Evolutionary conservation across 2,888 invertebrate species (phyloP), one percentile per base, ranked within the genome.

Genomic region (Carcina quercana): DNA sequence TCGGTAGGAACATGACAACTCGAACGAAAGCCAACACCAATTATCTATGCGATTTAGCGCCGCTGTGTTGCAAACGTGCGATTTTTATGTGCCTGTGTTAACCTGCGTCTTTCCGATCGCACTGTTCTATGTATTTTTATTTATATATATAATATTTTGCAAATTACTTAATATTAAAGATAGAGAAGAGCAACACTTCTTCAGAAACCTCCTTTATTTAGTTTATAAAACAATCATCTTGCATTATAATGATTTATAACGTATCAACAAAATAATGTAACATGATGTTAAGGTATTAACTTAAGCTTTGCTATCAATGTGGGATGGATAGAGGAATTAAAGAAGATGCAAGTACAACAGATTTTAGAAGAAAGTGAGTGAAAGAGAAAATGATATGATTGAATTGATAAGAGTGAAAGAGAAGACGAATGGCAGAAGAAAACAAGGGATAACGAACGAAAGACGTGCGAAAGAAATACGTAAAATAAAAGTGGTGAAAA

Each of bases 1-100:
- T 20, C 8, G 10, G 10, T 10, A 2, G 20, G 10, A 20, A 20
- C 20, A 20, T 20, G 20, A 20, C 20, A 20, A 20, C 8, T 7
- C n/a, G 8, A 20, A 11, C 24, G 30, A 17, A 30, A 25, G 25
- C 22, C 3, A 13, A 13, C 10, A 25, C 40, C 45, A 54, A 48
- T 54, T 54, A 52, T 45, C 50, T 45, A 34, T 43, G 50, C 48
- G 46, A 54, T 52, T 52, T 50, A 50, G 44, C 39, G 26, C 48
- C 34, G 30, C 24, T 35, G 33, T 24, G 30, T 24, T 24, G 34
- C 43, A 48, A 42, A 50, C 43, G 30, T 25, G 37, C 45, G 45
- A 49, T 37, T 52, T 49, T 49, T 40, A 35, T 28, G 28, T 35
- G 31, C 36, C 24, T 11, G 24, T 11, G 12, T 6, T 10, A 10